A percentile compares a stretch with the other conserved stretches of the same genome.
phyloP scores from a whole-genome alignment of 2,888 invertebrate species.

The Himalopsyche tibetana region DNA sequence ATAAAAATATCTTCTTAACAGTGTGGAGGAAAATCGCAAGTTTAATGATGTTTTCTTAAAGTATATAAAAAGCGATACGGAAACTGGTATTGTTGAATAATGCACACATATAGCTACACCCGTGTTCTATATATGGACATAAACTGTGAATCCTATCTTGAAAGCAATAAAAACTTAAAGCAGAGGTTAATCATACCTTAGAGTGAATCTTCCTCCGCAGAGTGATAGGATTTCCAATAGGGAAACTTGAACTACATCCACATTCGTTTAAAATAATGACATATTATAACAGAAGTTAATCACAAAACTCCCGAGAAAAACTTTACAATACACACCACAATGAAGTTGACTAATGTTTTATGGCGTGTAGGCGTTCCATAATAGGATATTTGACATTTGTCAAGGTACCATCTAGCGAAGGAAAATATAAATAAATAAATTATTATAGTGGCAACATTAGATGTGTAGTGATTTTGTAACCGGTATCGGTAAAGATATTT shows the following conservation, averaged over 20 bases:
- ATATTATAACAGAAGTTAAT: slow-evolving; percentile 18
- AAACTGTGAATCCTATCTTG: slow-evolving; percentile 4
- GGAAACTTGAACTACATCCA: background rate
- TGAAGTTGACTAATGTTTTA: slow-evolving; percentile 28
- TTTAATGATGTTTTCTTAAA: background rate
- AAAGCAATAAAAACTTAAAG: slow-evolving; percentile 17
- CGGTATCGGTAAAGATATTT: too few species aligned
- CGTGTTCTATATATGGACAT: slow-evolving; percentile 38
- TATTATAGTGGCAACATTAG: too few species aligned
- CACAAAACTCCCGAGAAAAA: background rate
- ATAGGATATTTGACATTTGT: slow-evolving; percentile 59
- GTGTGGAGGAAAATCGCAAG: background rate
- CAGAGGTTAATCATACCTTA: background rate
- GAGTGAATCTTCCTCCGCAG: background rate
- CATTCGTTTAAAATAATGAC: slow-evolving; percentile 27
- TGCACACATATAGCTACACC: slow-evolving; percentile 31
- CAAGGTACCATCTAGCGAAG: background rate
- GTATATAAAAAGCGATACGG: background rate
- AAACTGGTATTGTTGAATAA: slow-evolving; percentile 36
- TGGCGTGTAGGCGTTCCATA: slow-evolving; percentile 59
- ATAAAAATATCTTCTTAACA: background rate
- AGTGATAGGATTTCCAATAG: background rate
- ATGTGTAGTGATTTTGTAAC: too few species aligned
- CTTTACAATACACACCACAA: background rate
- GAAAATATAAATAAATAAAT: background rate